Percentiles rank a stretch among this genome's conserved stretches.
phyloP scores from a whole-genome alignment of 2,113 vertebrate species.

The Ciconia boyciana region DNA sequence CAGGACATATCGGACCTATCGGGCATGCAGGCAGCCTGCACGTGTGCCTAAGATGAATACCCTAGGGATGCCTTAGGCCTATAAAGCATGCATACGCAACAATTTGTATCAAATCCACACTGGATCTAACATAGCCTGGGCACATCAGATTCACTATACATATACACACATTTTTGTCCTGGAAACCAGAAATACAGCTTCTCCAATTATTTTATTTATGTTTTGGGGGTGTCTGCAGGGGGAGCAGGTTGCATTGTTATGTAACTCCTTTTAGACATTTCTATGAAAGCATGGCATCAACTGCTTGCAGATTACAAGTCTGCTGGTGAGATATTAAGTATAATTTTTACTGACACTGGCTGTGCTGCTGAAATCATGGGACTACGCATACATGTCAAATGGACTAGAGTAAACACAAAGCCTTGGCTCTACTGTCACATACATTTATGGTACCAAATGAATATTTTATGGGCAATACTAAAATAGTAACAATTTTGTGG shows the following conservation, averaged over 20 bases:
- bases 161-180: rapidly evolving
- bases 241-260: background rate
- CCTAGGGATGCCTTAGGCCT: background rate
- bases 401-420: background rate
- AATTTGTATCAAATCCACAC: rapidly evolving
- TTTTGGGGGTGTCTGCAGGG: background rate
- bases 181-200: background rate
- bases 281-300: rapidly evolving
- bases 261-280: background rate
- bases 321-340: background rate
- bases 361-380: background rate
- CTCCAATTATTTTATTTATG: background rate
- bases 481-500: background rate
- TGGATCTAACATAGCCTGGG: background rate
- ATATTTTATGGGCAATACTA: background rate
- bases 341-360: background rate
- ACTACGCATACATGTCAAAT: background rate
- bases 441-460: constrained; percentile 2
- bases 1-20: background rate
- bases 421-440: background rate
- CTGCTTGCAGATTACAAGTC: background rate
- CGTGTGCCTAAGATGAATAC: background rate
- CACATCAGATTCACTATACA: background rate
- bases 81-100: rapidly evolving
- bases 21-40: background rate